Conservation (phyloP, 2,888 invertebrate species). For the Orthonychiurus folsomi region DNA sequence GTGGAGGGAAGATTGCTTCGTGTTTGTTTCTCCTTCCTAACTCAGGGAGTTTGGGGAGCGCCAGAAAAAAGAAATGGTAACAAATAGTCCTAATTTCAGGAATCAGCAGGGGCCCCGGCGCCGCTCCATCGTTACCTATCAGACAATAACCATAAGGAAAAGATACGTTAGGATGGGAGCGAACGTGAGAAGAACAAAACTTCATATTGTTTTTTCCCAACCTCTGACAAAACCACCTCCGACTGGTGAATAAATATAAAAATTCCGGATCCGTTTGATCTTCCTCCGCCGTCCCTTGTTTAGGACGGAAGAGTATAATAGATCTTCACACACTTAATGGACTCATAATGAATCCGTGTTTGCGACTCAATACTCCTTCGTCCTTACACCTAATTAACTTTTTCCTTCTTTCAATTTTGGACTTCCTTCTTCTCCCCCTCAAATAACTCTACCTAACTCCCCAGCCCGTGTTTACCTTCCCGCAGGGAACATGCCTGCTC, state of each 20-base stretch:
- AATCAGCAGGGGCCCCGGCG: slow-evolving; percentile 41
- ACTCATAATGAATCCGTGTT: slow-evolving; percentile 26
- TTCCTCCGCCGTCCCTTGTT: slow-evolving; percentile 27
- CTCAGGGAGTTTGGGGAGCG: slow-evolving; percentile 8
- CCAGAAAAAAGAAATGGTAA: slow-evolving; percentile 36
- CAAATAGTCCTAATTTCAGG: slow-evolving; percentile 41
- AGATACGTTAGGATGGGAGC: not conserved
- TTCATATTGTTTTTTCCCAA: slow-evolving; percentile 34
- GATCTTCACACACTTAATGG: slow-evolving; percentile 26
- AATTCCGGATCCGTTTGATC: slow-evolving; percentile 37
- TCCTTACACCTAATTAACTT: slow-evolving; percentile 18
- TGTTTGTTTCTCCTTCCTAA: not conserved
- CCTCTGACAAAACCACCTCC: slow-evolving; percentile 14
- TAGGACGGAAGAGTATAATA: slow-evolving; percentile 24
- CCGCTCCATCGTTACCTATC: slow-evolving; percentile 40
- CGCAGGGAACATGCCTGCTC: not conserved
- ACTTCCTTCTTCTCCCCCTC: slow-evolving; percentile 1
- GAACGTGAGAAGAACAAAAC: slow-evolving; percentile 40
- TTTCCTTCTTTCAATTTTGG: slow-evolving; percentile 9
- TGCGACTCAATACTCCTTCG: slow-evolving; percentile 12
- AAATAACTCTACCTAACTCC: not conserved
- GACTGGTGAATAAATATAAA: slow-evolving; percentile 32
- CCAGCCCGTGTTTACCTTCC: slow-evolving; percentile 2
- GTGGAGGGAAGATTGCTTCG: slow-evolving; percentile 4
- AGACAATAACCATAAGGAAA: slow-evolving; percentile 37